phyloP scores from a whole-genome alignment of 2,888 invertebrate species.

The Cyrtodaria siliqua region DNA sequence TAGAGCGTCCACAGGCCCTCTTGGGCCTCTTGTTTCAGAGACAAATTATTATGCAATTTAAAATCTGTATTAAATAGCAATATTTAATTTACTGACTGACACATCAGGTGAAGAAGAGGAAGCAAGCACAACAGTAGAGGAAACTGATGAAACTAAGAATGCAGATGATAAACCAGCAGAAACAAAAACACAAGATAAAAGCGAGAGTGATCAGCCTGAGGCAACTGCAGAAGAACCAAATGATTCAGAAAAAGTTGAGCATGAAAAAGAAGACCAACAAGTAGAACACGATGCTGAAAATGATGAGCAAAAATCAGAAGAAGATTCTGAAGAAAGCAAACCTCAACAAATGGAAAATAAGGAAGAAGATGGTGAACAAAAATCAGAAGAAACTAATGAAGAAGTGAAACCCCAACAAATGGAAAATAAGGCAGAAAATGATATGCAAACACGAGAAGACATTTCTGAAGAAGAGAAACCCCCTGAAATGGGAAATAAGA shows the following conservation, averaged over 20 bases:
- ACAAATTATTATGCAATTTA: too few species aligned
- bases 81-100: too few species aligned
- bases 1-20: too few species aligned
- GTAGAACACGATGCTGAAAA: too few species aligned
- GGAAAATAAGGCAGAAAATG: constrained; percentile 28
- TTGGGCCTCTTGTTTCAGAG: too few species aligned
- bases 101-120: neutral
- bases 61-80: too few species aligned
- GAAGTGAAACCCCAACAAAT: constrained; percentile 29
- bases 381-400: constrained; percentile 24
- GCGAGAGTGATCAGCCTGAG: constrained; percentile 16
- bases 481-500: constrained; percentile 23
- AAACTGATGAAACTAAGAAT: constrained; percentile 35
- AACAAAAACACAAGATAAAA: constrained; percentile 22
- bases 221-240: constrained; percentile 20
- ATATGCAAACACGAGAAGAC: constrained; percentile 27
- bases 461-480: constrained; percentile 6
- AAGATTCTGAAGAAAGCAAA: constrained; percentile 29
- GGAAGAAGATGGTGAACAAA: constrained; percentile 41
- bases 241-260: constrained; percentile 13
- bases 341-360: constrained; percentile 25
- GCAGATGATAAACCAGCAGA: constrained; percentile 21
- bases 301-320: too few species aligned
- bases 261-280: too few species aligned
- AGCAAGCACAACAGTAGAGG: constrained; percentile 4